Evolutionary conservation across 2,888 invertebrate species (phyloP).

Genomic region (Pandemis corylana): DNA sequence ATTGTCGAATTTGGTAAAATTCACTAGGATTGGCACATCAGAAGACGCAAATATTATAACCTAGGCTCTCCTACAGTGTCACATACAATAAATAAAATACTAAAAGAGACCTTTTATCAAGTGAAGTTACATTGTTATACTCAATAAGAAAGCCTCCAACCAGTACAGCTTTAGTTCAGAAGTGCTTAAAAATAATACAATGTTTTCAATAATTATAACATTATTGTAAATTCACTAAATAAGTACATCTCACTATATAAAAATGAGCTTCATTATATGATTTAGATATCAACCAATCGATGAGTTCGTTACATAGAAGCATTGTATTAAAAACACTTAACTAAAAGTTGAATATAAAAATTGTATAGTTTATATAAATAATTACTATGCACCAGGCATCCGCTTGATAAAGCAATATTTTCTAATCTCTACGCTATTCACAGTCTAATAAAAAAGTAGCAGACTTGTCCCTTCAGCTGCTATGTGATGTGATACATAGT

Average conservation of each 20-base stretch:
- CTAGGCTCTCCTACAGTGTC: slow-evolving; percentile 53
- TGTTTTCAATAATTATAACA: slow-evolving; percentile 38
- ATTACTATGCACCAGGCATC: slow-evolving; percentile 75
- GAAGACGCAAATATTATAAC: slow-evolving; percentile 56
- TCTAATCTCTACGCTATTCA: slow-evolving; percentile 59
- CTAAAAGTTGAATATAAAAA: slow-evolving; percentile 70
- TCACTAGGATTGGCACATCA: slow-evolving; percentile 75
- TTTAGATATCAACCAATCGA: slow-evolving; percentile 48
- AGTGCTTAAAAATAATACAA: slow-evolving; percentile 31
- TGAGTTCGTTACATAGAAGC: slow-evolving; percentile 43
- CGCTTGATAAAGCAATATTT: slow-evolving; percentile 61
- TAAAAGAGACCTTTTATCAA: slow-evolving; percentile 31
- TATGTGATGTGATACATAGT: slow-evolving; percentile 61
- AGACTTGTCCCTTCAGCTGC: slow-evolving; percentile 63
- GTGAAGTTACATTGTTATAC: slow-evolving; percentile 32
- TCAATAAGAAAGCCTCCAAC: slow-evolving; percentile 25
- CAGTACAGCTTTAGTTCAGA: slow-evolving; percentile 13
- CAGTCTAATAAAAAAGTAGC: slow-evolving; percentile 69
- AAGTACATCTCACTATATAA: slow-evolving; percentile 70
- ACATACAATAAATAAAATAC: slow-evolving; percentile 53
- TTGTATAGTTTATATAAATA: slow-evolving; percentile 70
- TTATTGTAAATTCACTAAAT: slow-evolving; percentile 53
- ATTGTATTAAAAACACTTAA: slow-evolving; percentile 53
- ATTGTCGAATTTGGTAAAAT: slow-evolving; percentile 61
- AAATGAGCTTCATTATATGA: slow-evolving; percentile 63